Percentiles rank a stretch among this genome's conserved stretches.
Evolutionary conservation across 1,140 invertebrate genomes (phyloP).

Genomic region (Belonocnema kinseyi): DNA sequence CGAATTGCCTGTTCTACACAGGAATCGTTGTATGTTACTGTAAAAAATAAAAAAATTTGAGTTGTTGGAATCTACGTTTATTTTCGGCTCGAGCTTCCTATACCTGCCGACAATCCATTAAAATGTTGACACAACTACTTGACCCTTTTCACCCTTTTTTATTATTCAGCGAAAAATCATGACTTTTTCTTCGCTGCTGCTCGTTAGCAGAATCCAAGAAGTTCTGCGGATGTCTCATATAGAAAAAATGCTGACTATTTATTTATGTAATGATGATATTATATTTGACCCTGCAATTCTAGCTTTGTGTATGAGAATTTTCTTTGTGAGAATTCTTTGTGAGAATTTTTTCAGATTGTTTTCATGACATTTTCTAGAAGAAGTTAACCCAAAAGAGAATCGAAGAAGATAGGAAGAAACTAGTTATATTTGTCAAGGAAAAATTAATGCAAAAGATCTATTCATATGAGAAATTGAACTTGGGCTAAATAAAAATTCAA

Average conservation of each 20-base stretch:
- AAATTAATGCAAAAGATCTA: too few relatives aligned
- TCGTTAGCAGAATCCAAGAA: not conserved
- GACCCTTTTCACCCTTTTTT: slow-evolving; percentile 7
- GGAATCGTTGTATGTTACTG: not conserved
- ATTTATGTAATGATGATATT: too few relatives aligned
- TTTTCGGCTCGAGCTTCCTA: not conserved
- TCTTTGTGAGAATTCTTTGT: too few relatives aligned
- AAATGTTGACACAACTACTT: slow-evolving; percentile 11
- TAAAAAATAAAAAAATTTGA: not conserved
- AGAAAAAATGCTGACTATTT: not conserved
- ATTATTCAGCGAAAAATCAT: not conserved
- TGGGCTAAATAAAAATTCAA: too few relatives aligned
- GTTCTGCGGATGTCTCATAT: not conserved
- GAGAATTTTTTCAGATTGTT: too few relatives aligned
- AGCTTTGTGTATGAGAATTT: too few relatives aligned
- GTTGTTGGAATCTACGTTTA: not conserved
- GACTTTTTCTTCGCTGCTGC: not conserved
- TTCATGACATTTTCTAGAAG: too few relatives aligned
- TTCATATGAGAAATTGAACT: too few relatives aligned
- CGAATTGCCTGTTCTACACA: not conserved
- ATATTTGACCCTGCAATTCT: too few relatives aligned
- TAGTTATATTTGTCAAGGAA: too few relatives aligned
- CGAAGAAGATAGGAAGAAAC: too few relatives aligned
- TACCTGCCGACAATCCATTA: slow-evolving; percentile 13
- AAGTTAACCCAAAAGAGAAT: too few relatives aligned